Conservation (phyloP, 1,140 invertebrate species). For the Calephelis nemesis region DNA sequence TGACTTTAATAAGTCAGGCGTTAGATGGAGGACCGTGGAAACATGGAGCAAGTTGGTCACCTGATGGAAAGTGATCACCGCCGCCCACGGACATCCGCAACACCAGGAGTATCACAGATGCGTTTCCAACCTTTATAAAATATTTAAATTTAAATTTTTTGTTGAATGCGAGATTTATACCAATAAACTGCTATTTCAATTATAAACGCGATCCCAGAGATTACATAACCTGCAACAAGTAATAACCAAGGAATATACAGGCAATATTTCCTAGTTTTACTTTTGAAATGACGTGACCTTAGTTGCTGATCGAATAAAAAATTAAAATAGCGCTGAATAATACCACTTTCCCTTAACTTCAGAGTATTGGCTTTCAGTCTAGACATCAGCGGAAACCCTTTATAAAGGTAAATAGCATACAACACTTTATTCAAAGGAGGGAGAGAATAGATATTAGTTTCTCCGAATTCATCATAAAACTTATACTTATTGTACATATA, state of each 20-base stretch:
- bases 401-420: conserved; percentile 48
- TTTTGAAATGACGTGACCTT: conserved; percentile 23
- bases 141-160: no score
- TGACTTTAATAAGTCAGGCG: no score
- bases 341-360: conserved; percentile 46
- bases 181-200: background rate
- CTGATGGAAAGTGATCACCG: no score
- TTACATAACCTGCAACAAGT: conserved; percentile 29
- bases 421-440: conserved; percentile 40
- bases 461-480: conserved; percentile 39
- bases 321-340: conserved; percentile 32
- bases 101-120: no score
- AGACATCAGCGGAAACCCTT: conserved; percentile 48
- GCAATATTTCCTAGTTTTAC: background rate
- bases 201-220: conserved; percentile 20
- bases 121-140: no score
- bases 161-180: background rate
- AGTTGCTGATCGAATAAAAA: conserved; percentile 25
- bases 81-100: no score
- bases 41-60: no score
- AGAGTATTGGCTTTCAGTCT: conserved; percentile 33
- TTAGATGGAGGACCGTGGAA: no score
- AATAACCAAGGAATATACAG: conserved; percentile 42
- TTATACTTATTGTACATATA: conserved; percentile 40
- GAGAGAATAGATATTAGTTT: conserved; percentile 37